Conservation (phyloP, 2,888 invertebrate species). For the Eubasilissa splendida region DNA sequence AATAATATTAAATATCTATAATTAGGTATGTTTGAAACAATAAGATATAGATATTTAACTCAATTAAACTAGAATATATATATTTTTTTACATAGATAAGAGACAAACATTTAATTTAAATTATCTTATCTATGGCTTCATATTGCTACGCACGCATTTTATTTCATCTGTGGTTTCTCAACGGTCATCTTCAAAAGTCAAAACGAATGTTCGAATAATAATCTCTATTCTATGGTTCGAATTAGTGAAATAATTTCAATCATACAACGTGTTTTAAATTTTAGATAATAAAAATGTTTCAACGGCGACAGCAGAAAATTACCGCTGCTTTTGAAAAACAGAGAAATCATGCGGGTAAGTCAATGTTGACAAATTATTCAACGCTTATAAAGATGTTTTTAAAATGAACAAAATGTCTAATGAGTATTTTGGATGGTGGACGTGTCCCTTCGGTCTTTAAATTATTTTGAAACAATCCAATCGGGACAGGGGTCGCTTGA, state of each 20-base stretch:
- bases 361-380: neutral
- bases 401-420: neutral
- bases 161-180: neutral
- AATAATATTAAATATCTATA: too few species aligned
- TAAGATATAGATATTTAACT: neutral
- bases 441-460: neutral
- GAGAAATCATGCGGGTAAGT: neutral
- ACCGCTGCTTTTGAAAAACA: constrained; percentile 20
- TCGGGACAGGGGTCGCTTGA: too few species aligned
- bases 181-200: constrained; percentile 1
- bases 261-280: neutral
- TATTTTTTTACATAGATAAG: neutral
- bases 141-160: neutral
- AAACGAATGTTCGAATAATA: neutral
- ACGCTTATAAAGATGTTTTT: neutral
- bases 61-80: neutral
- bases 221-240: neutral
- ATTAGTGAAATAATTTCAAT: neutral
- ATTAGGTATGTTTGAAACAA: too few species aligned
- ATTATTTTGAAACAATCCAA: neutral
- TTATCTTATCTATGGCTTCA: neutral
- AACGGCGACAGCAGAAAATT: constrained; percentile 21
- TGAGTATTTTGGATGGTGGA: neutral
- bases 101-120: neutral
- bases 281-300: constrained; percentile 10